Conservation (phyloP, 2,888 invertebrate genomes). For the Ischnura elegans region DNA sequence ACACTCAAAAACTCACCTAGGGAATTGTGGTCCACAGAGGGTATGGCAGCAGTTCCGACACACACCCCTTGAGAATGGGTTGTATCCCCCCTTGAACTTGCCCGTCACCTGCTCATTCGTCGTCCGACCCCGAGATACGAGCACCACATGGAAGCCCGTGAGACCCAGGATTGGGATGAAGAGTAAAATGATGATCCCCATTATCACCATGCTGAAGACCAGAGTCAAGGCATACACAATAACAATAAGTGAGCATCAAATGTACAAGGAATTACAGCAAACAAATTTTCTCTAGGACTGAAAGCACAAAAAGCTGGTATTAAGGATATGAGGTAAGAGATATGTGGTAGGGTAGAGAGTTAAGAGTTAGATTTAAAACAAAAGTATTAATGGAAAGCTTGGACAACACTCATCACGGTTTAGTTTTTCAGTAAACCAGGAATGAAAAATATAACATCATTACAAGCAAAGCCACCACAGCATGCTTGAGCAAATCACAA, state of each 20-base stretch:
- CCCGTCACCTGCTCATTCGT: conserved; percentile 99
- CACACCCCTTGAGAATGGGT: conserved; percentile 98
- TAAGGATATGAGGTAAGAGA: no score
- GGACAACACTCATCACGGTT: no score
- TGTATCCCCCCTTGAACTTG: conserved; percentile 98
- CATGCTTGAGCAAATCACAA: no score
- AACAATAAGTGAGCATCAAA: not conserved
- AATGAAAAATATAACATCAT: no score
- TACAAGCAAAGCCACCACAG: no score
- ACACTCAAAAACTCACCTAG: conserved; percentile 84
- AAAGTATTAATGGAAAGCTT: no score
- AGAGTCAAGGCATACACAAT: not conserved
- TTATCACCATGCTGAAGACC: conserved; percentile 88
- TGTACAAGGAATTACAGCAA: not conserved
- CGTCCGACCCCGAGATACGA: conserved; percentile 97
- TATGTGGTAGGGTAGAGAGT: no score
- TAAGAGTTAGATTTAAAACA: no score
- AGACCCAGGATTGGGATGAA: conserved; percentile 98
- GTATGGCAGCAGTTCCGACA: conserved; percentile 97
- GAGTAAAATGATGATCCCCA: conserved; percentile 94
- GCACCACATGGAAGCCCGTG: conserved; percentile 98
- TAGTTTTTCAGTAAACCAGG: no score
- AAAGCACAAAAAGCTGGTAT: no score
- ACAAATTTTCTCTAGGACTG: not conserved
- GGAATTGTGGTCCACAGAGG: conserved; percentile 98